A percentile compares a stretch with the other conserved stretches of the same genome.
Conservation (phyloP, 2,113 vertebrate genomes). For the Polypterus bichir region DNA sequence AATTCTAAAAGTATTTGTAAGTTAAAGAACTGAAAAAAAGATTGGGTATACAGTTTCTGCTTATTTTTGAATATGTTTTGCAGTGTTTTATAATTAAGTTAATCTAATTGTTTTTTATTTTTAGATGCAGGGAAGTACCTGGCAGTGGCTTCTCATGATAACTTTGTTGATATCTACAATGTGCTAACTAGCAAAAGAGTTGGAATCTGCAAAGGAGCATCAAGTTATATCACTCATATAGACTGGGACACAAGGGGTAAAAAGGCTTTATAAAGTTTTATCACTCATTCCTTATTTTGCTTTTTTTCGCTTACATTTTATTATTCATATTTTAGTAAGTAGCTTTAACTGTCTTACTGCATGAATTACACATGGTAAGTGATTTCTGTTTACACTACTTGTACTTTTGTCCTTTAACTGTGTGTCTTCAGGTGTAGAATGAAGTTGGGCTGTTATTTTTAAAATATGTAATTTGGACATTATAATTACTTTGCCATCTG, state of each 20-base stretch:
- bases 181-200: constrained; percentile 92
- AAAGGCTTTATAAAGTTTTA: constrained; percentile 12
- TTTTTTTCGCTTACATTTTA: constrained; percentile 1
- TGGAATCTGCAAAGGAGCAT: constrained; percentile 87
- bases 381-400: no score
- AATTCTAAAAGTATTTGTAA: no score
- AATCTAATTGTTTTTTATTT: neutral
- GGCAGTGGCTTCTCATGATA: constrained; percentile 92
- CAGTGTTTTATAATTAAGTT: no score
- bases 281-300: neutral
- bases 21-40: no score
- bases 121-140: constrained; percentile 87
- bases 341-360: no score
- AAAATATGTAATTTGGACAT: no score
- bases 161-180: constrained; percentile 95
- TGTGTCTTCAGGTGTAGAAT: no score
- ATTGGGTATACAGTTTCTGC: neutral
- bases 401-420: no score
- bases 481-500: no score
- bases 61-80: constrained; percentile 9
- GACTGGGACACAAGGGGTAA: constrained; percentile 92
- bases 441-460: no score
- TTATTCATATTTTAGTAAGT: neutral
- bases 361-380: no score
- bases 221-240: constrained; percentile 85